Percentiles rank a stretch among this genome's conserved stretches.
Conservation (phyloP, 2,888 invertebrate genomes). For the Hirtodrosophila confusa region DNA sequence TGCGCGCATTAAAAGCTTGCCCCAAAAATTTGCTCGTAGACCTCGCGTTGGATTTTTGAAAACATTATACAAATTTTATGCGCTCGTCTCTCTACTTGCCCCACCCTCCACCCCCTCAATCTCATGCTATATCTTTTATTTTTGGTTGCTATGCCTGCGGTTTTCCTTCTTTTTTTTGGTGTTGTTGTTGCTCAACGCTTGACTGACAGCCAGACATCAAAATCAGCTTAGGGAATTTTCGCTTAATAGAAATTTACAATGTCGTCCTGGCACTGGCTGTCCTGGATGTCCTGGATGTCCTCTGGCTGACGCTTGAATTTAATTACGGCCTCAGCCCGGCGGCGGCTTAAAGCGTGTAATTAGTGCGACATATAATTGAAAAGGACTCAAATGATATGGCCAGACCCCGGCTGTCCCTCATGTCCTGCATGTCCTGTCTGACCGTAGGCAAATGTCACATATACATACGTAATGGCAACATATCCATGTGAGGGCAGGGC, state of each 20-base stretch:
- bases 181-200: constrained; percentile 41
- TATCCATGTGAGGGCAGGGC: constrained; percentile 15
- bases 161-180: constrained; percentile 31
- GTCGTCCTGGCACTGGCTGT: constrained; percentile 43
- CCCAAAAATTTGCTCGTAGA: constrained; percentile 53
- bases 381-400: constrained; percentile 72
- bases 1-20: constrained; percentile 70
- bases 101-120: background rate
- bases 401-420: constrained; percentile 7
- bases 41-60: constrained; percentile 47
- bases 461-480: constrained; percentile 8
- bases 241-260: constrained; percentile 73
- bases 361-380: constrained; percentile 75
- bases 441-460: constrained; percentile 46
- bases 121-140: constrained; percentile 41
- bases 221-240: constrained; percentile 74
- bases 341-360: constrained; percentile 72
- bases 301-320: constrained; percentile 63
- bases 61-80: constrained; percentile 67
- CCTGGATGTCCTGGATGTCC: constrained; percentile 28
- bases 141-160: constrained; percentile 59
- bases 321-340: constrained; percentile 66
- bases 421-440: constrained; percentile 24
- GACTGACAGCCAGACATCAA: constrained; percentile 73
- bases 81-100: constrained; percentile 13